phyloP scores from a whole-genome alignment of 2,888 invertebrate genomes.

The Craniophora ligustri region DNA sequence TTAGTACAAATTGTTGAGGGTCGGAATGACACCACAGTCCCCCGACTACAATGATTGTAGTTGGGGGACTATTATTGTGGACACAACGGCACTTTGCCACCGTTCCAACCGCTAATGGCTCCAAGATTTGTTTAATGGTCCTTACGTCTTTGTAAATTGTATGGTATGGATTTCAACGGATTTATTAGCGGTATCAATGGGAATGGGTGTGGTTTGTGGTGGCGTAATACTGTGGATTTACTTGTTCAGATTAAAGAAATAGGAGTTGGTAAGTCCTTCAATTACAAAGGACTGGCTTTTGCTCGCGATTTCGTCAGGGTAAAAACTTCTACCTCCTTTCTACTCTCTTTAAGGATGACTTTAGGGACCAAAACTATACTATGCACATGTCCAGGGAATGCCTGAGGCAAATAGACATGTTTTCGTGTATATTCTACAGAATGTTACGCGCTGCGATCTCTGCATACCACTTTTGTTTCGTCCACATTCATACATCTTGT shows the following conservation, averaged over 20 bases:
- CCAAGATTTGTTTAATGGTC: slow-evolving; percentile 55
- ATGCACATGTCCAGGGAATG: too few relatives aligned
- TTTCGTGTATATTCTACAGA: too few relatives aligned
- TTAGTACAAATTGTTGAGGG: slow-evolving; percentile 46
- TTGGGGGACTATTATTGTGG: slow-evolving; percentile 27
- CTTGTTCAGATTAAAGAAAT: not conserved
- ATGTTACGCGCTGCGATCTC: too few relatives aligned
- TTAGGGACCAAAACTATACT: too few relatives aligned
- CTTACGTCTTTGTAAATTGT: slow-evolving; percentile 49
- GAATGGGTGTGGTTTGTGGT: not conserved
- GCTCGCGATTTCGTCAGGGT: too few relatives aligned
- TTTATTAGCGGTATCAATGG: slow-evolving; percentile 18
- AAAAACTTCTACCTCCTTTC: too few relatives aligned
- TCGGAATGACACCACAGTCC: slow-evolving; percentile 30
- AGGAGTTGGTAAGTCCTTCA: too few relatives aligned
- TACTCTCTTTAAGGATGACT: too few relatives aligned
- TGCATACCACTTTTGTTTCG: too few relatives aligned
- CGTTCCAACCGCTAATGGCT: slow-evolving; percentile 49
- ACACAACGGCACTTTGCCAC: slow-evolving; percentile 45
- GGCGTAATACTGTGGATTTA: not conserved
- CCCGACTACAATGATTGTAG: slow-evolving; percentile 30
- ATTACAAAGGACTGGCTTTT: too few relatives aligned
- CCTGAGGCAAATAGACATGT: too few relatives aligned
- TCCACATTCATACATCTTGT: too few relatives aligned
- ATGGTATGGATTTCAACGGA: slow-evolving; percentile 41